Percentiles rank a stretch among this genome's conserved stretches.
Evolutionary conservation across 2,113 vertebrate genomes (phyloP).

Genomic region (Leiothrix lutea): DNA sequence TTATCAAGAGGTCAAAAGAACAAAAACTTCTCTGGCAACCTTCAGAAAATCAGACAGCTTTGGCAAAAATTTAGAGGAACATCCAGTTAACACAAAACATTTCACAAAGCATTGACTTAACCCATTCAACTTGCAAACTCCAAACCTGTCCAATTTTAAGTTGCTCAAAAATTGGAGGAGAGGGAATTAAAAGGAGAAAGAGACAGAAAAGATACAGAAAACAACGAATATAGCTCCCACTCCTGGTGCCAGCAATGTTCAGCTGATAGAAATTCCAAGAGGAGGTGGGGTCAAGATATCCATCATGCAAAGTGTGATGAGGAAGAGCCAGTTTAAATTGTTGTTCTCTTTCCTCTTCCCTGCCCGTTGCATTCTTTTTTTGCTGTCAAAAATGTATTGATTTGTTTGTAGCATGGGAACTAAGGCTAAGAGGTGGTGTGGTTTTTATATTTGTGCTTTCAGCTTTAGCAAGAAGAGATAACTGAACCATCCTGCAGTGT

Average conservation of each 20-base stretch:
- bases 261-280: background rate
- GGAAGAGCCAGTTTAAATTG: background rate
- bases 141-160: background rate
- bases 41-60: background rate
- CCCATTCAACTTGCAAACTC: background rate
- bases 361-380: background rate
- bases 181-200: background rate
- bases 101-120: background rate
- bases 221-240: fast-evolving
- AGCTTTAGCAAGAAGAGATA: background rate
- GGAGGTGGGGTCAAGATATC: background rate
- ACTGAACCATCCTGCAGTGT: background rate
- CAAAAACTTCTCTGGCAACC: background rate
- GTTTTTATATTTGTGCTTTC: background rate
- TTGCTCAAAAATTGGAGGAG: background rate
- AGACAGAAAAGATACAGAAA: background rate
- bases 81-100: background rate
- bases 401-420: background rate
- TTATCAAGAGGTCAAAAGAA: background rate
- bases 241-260: background rate
- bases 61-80: background rate
- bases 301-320: background rate
- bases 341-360: background rate
- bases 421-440: background rate
- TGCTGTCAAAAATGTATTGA: background rate